Conservation (phyloP, 2,113 vertebrate genomes). For the Paramisgurnus dabryanus region DNA sequence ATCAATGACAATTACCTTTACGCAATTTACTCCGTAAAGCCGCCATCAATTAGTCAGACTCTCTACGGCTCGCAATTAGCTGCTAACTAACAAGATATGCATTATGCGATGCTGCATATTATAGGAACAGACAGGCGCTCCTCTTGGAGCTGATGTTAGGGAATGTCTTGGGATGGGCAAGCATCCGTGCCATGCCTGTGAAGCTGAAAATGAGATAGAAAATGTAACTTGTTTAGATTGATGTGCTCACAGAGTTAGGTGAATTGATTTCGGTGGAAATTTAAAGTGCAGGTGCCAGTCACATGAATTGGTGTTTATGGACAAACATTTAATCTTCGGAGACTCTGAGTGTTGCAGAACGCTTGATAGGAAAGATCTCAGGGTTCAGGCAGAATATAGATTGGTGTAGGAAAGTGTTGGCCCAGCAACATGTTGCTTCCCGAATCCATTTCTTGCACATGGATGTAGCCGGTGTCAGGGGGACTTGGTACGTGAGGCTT, state of each 20-base stretch:
- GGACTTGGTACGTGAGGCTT: slow-evolving; percentile 65
- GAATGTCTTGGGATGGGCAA: slow-evolving; percentile 60
- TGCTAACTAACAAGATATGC: slow-evolving; percentile 58
- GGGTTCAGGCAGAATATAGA: slow-evolving; percentile 70
- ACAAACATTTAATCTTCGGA: slow-evolving; percentile 52
- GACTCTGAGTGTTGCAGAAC: slow-evolving; percentile 60
- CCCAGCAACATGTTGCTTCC: slow-evolving; percentile 63
- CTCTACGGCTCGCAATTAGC: slow-evolving; percentile 72
- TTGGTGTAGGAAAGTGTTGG: slow-evolving; percentile 66
- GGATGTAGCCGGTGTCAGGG: slow-evolving; percentile 62
- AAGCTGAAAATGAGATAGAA: slow-evolving; percentile 63
- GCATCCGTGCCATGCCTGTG: slow-evolving; percentile 54
- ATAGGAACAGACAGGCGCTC: slow-evolving; percentile 49
- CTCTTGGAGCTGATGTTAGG: slow-evolving; percentile 51
- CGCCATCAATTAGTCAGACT: slow-evolving; percentile 78
- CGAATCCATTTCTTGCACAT: slow-evolving; percentile 68
- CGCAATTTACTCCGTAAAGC: slow-evolving; percentile 51
- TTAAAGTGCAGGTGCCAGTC: slow-evolving; percentile 70
- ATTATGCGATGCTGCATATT: slow-evolving; percentile 67
- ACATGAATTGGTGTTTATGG: slow-evolving; percentile 66
- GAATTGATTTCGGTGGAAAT: slow-evolving; percentile 75
- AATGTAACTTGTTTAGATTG: slow-evolving; percentile 60
- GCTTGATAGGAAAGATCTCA: slow-evolving; percentile 66
- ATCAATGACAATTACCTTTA: slow-evolving; percentile 61
- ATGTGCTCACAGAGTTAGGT: slow-evolving; percentile 66